A percentile compares a stretch with the other conserved stretches of the same genome.
phyloP scores from a whole-genome alignment of 2,888 invertebrate species.

The Ichneumoninae sp. region DNA sequence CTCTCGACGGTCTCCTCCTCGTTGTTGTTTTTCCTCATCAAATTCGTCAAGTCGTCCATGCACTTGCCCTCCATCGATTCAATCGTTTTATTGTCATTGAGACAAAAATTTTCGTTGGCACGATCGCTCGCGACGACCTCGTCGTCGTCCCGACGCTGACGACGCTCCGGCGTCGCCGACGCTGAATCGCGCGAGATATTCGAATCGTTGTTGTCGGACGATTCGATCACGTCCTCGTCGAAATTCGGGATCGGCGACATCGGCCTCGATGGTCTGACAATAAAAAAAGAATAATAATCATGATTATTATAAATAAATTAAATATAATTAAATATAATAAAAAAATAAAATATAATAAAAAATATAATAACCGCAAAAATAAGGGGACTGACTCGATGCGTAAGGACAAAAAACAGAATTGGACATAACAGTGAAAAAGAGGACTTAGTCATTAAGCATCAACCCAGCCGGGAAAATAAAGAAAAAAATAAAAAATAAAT shows the following conservation, averaged over 20 bases:
- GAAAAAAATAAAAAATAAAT: not conserved
- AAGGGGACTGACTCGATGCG: too few relatives aligned
- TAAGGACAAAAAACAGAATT: too few relatives aligned
- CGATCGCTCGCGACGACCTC: constrained; percentile 69
- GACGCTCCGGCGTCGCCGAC: constrained; percentile 7
- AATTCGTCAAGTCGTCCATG: constrained; percentile 71
- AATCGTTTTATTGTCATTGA: constrained; percentile 78
- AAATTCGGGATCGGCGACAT: constrained; percentile 91
- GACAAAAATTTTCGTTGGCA: constrained; percentile 73
- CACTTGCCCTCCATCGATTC: constrained; percentile 81
- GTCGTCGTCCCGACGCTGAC: constrained; percentile 49
- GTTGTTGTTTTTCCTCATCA: constrained; percentile 75
- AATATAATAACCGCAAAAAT: too few relatives aligned
- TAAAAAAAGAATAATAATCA: constrained; percentile 35
- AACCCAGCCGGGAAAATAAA: too few relatives aligned
- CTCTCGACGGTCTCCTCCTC: constrained; percentile 72
- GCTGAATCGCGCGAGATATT: constrained; percentile 54
- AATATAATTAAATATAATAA: too few relatives aligned
- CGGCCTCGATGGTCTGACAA: constrained; percentile 88
- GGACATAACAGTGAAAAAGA: too few relatives aligned
- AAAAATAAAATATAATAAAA: too few relatives aligned
- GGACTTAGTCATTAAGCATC: too few relatives aligned
- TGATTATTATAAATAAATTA: not conserved
- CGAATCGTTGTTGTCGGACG: constrained; percentile 69
- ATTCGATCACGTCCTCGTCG: constrained; percentile 82